phyloP scores from a whole-genome alignment of 2,797 vertebrate species.

The Coendou prehensilis region DNA sequence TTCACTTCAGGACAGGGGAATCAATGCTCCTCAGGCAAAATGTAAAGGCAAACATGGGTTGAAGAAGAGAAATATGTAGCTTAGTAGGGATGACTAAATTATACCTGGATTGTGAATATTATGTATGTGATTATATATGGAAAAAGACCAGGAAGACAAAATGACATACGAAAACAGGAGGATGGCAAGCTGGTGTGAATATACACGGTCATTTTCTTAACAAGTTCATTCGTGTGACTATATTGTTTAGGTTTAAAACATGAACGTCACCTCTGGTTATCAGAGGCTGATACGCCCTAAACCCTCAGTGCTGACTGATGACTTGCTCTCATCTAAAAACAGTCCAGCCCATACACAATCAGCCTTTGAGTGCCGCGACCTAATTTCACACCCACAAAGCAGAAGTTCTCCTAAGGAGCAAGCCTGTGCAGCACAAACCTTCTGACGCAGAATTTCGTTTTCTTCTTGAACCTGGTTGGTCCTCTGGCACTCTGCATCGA shows the following conservation, averaged over 20 bases:
- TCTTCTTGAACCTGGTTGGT: slow-evolving; percentile 93
- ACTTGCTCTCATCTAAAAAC: background rate
- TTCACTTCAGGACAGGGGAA: slow-evolving; percentile 41
- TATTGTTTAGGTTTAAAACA: background rate
- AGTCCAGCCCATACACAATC: background rate
- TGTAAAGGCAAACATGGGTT: background rate
- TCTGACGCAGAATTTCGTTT: slow-evolving; percentile 95
- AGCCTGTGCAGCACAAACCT: slow-evolving; percentile 87
- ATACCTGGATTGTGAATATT: background rate
- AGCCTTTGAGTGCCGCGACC: background rate
- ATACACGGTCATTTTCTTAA: background rate
- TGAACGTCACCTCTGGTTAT: background rate
- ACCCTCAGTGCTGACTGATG: background rate
- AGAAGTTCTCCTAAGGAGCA: slow-evolving; percentile 19
- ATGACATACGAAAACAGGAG: background rate
- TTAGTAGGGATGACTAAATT: background rate
- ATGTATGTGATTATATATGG: background rate
- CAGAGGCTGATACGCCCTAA: background rate
- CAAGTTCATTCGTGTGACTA: background rate
- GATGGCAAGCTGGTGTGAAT: background rate
- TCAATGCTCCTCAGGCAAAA: slow-evolving; percentile 16
- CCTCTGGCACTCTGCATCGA: slow-evolving; percentile 96
- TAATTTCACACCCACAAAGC: slow-evolving; percentile 22
- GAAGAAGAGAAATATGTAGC: background rate
- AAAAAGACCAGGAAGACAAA: background rate